These are phyloP conservation scores for Heliconius charithonia DNA, from an alignment of 2,888 invertebrate genomes.

Conservation along the genomic window DNA sequence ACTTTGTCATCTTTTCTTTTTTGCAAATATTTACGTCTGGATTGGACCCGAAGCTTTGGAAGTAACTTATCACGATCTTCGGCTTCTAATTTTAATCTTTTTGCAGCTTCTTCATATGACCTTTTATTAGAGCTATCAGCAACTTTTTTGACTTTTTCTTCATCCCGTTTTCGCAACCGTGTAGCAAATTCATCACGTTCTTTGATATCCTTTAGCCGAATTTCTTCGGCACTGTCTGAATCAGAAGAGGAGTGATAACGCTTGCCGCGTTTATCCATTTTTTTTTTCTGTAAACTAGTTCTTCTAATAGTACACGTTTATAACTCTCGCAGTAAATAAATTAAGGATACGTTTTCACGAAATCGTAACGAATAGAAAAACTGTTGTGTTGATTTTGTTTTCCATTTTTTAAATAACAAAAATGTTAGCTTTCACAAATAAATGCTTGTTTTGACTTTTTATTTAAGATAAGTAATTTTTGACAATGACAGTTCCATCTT, in stretches of 20 bases:
- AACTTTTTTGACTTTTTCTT: conserved; percentile 92
- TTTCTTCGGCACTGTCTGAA: conserved; percentile 90
- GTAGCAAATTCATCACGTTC: conserved; percentile 97
- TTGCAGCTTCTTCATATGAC: conserved; percentile 94
- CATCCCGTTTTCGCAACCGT: conserved; percentile 94
- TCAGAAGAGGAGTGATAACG: conserved; percentile 82
- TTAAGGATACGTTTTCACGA: not conserved
- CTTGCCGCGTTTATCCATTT: conserved; percentile 71
- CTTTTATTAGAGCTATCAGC: conserved; percentile 86
- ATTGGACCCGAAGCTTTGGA: conserved; percentile 94
- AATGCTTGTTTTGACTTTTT: not conserved
- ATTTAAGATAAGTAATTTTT: not conserved
- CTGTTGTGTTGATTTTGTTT: not conserved
- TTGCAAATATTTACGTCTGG: conserved; percentile 95
- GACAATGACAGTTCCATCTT: not conserved
- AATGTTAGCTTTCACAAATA: not conserved
- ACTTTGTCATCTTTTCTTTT: conserved; percentile 98
- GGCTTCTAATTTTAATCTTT: conserved; percentile 93
- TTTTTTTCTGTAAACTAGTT: not conserved
- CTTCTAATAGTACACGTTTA: not conserved
- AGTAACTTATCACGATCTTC: conserved; percentile 93
- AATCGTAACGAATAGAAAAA: not conserved
- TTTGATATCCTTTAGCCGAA: conserved; percentile 91
- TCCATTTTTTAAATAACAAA: not conserved
- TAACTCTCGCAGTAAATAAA: not conserved